Conservation (phyloP, 2,888 invertebrate species). For the Ophion obscuratus region DNA sequence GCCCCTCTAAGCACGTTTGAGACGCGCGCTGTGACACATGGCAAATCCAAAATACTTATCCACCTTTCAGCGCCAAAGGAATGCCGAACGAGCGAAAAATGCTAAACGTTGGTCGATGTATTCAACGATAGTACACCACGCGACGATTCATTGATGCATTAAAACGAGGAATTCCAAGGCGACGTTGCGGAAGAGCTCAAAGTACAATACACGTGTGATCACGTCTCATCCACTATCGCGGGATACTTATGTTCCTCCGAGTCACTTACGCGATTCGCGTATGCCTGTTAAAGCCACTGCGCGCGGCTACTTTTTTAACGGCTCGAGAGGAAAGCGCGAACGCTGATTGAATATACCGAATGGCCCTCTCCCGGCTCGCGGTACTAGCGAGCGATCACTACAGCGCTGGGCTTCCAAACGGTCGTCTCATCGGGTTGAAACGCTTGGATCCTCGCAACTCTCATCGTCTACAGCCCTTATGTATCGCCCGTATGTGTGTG, state of each 20-base stretch:
- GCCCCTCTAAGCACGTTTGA: too few species aligned
- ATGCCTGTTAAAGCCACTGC: too few species aligned
- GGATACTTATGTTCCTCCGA: not conserved
- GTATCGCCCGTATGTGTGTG: not conserved
- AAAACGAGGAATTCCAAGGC: not conserved
- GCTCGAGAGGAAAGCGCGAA: slow-evolving; percentile 36
- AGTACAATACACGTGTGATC: too few species aligned
- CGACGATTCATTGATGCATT: too few species aligned
- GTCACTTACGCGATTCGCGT: slow-evolving; percentile 36
- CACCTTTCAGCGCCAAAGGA: too few species aligned
- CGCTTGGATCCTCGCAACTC: slow-evolving; percentile 49
- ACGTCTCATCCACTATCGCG: too few species aligned
- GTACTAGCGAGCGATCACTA: not conserved
- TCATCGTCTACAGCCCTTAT: slow-evolving; percentile 7
- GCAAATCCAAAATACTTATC: too few species aligned
- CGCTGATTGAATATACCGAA: slow-evolving; percentile 64
- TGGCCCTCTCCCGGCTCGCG: slow-evolving; percentile 33
- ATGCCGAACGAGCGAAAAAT: too few species aligned
- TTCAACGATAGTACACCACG: too few species aligned
- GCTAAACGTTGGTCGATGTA: too few species aligned
- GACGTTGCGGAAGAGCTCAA: too few species aligned
- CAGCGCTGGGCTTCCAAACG: slow-evolving; percentile 37
- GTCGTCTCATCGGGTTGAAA: slow-evolving; percentile 54
- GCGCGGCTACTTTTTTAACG: slow-evolving; percentile 32
- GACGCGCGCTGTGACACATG: too few species aligned